Percentiles rank a stretch among this genome's conserved stretches.
phyloP scores from a whole-genome alignment of 2,113 vertebrate species.

The Platycercus adscitus region DNA sequence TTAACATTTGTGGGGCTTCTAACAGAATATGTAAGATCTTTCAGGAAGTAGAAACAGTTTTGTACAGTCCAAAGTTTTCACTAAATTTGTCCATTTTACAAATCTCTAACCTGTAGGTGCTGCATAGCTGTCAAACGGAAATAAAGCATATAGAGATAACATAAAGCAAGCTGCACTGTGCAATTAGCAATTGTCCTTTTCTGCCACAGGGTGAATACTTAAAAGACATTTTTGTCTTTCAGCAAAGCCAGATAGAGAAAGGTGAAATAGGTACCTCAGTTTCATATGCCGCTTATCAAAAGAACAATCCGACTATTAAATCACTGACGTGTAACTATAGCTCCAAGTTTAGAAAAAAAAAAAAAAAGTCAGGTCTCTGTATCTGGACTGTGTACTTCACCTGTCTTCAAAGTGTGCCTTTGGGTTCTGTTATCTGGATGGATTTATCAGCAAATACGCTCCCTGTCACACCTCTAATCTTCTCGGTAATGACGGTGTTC shows the following conservation, averaged over 20 bases:
- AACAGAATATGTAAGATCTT: not conserved
- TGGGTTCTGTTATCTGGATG: not conserved
- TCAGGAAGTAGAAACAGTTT: slow-evolving; percentile 6
- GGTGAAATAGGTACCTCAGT: not conserved
- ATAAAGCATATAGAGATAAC: not conserved
- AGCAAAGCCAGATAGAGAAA: not conserved
- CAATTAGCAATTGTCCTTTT: not conserved
- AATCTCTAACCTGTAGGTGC: not conserved
- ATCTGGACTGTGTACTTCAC: not conserved
- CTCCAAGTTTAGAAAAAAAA: not conserved
- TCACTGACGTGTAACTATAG: not conserved
- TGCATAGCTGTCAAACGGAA: not conserved
- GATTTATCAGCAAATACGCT: not conserved
- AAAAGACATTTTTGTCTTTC: not conserved
- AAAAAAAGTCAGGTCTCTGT: not conserved
- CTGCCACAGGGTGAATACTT: not conserved
- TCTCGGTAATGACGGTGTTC: not conserved
- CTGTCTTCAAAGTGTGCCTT: not conserved
- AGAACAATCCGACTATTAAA: slow-evolving; percentile 6
- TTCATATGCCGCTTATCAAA: not conserved
- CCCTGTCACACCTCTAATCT: not conserved
- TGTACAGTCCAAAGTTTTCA: not conserved
- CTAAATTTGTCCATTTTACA: not conserved
- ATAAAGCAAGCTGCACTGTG: not conserved
- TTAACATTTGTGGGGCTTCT: not conserved